A percentile compares a stretch with the other conserved stretches of the same genome.
phyloP scores from a whole-genome alignment of 2,888 invertebrate genomes.

The Leptinotarsa juncta region DNA sequence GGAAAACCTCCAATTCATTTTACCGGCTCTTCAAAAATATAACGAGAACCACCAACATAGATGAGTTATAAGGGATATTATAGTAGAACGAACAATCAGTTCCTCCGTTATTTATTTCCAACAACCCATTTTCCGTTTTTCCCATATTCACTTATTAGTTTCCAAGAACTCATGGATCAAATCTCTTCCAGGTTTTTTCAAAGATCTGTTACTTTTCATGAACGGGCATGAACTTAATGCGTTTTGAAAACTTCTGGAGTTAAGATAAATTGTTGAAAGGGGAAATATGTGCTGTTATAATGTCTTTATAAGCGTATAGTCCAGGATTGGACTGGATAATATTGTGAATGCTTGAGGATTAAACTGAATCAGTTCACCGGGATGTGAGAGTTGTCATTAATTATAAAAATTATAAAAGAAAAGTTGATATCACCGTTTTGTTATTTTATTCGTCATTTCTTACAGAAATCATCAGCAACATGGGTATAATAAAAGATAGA shows the following conservation, averaged over 20 bases:
- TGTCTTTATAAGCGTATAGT: background rate
- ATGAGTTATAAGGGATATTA: background rate
- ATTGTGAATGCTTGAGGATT: background rate
- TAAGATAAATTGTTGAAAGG: background rate
- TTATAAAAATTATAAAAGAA: too few species aligned
- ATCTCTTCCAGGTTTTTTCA: background rate
- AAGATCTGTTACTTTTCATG: conserved; percentile 7
- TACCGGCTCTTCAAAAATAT: background rate
- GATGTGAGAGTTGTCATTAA: too few species aligned
- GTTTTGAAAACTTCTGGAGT: background rate
- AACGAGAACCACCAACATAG: background rate
- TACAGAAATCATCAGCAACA: too few species aligned
- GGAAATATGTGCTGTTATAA: background rate
- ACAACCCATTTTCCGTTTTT: background rate
- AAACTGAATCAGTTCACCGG: too few species aligned
- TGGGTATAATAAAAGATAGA: too few species aligned
- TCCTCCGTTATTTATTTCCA: background rate
- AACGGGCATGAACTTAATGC: conserved; percentile 5
- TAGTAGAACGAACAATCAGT: background rate
- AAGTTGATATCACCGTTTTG: too few species aligned
- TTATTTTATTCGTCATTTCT: too few species aligned
- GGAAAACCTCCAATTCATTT: background rate
- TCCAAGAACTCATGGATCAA: conserved; percentile 3
- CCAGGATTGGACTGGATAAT: background rate
- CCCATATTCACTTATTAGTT: conserved; percentile 14